Evolutionary conservation across 1,140 invertebrate genomes (phyloP), one percentile per base, ranked within the genome.

Genomic region (Eupristina koningsbergeri): DNA sequence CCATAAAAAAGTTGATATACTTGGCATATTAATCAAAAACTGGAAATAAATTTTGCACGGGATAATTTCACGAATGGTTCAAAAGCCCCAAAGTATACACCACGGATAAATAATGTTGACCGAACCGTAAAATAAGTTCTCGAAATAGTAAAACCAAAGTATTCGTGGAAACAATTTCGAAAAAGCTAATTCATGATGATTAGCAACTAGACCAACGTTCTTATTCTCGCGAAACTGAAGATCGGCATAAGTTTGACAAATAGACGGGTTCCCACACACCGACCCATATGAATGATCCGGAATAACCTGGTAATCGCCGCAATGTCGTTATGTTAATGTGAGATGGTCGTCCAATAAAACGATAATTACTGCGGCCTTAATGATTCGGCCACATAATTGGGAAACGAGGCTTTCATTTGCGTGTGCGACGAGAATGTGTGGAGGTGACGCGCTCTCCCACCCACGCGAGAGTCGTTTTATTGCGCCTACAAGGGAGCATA

Each of bases 241-340:
- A 75, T 50, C 29, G 22, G n/a, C n/a, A 34, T n/a, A 19, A 75
- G 8, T 36, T 11, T 0, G 64, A 9, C 15, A 2, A n/a, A n/a
- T 22, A n/a, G n/a, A 17, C 1, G 29, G 17, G 22, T 45, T 19
- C 8, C 19, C n/a, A 36, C 34, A 47, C 31, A 15, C 26, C 34
- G 13, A 26, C 45, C 1, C 26, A 73, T 79, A 85, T 81, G n/a
- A n/a, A 73, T 81, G 79, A 79, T 81, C 34, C 77, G 63, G 34
- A 81, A 84, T 80, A 86, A 87, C 86, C 86, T 87, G 87, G 88
- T 89, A 88, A 88, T 89, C 86, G 87, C 75, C 78, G 81, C 84
- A 71, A 85, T 85, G 84, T 88, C 87, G 87, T 88, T 89, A 88
- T 88, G 88, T 88, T 88, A 89, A 89, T 89, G 86, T 86, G 85